phyloP scores from a whole-genome alignment of 2,113 vertebrate species.

The Nibea albiflora region DNA sequence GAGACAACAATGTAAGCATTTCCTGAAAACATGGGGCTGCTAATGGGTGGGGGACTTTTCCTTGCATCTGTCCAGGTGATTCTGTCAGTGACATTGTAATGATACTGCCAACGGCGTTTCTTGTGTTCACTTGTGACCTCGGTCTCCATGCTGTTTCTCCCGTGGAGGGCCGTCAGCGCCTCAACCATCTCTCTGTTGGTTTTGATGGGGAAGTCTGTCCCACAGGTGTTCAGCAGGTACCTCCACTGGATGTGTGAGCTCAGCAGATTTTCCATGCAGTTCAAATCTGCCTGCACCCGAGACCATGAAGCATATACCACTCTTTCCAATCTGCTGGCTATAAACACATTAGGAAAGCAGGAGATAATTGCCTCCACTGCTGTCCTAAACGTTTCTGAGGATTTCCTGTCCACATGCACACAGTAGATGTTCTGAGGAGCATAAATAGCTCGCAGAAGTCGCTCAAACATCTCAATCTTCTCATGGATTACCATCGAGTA shows the following conservation, averaged over 20 bases:
- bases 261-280: constrained; percentile 93
- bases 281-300: constrained; percentile 93
- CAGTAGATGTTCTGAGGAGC: constrained; percentile 94
- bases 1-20: constrained; percentile 89
- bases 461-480: constrained; percentile 94
- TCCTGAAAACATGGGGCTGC: constrained; percentile 87
- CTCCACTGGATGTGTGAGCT: constrained; percentile 84
- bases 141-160: constrained; percentile 90
- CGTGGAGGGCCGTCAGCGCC: constrained; percentile 84
- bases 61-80: constrained; percentile 53
- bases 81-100: constrained; percentile 60
- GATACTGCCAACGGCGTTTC: constrained; percentile 85
- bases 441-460: constrained; percentile 89
- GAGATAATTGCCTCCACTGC: constrained; percentile 86
- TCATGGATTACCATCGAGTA: constrained; percentile 94
- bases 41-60: constrained; percentile 84
- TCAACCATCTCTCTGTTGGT: constrained; percentile 90
- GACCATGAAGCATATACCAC: constrained; percentile 93
- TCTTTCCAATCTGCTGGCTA: constrained; percentile 85
- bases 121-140: constrained; percentile 81
- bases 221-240: constrained; percentile 94
- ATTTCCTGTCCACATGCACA: constrained; percentile 89
- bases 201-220: constrained; percentile 94
- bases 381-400: constrained; percentile 77
- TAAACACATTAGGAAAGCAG: constrained; percentile 93